Base-by-base conservation (phyloP, 2,113 vertebrate species). In the Daubentonia madagascariensis region DNA sequence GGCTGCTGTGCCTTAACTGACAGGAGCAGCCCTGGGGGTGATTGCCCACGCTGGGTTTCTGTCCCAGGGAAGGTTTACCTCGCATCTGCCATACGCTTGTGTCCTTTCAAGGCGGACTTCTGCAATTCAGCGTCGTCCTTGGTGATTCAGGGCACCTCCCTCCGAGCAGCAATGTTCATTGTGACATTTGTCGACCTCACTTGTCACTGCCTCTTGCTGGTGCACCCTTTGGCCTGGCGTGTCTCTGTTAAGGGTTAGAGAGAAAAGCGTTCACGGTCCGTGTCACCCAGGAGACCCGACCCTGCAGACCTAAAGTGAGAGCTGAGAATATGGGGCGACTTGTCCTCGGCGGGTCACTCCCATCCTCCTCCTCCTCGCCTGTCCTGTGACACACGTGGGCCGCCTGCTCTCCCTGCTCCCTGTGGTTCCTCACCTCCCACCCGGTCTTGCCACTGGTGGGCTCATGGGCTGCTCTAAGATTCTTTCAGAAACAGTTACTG, bases 321-420 rank as follows among this genome's bases (percentile, higher is more conserved):
- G n/a, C 40, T 68, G 8, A 48, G 20, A 28, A 40, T 13, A 6
- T 6, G 87, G 20, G 45, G 12, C 5, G 8, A 30, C 57, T 8
- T 35, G 70, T 43, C 52, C 37, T 6, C 1, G 2, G 61, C n/a
- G 59, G 28, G 50, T 12, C 57, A 25, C 13, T 25, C 16, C 86
- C 16, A 3, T 23, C 72, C 1, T 63, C 50, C 1, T 63, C 50
- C 2, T 37, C 57, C 8, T 45, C 0, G 8, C 11, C 45, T 18
- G 1, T 8, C 20, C 85, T 59, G 35, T 3, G 3, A 16, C 0
- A 0, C 28, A 50, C 28, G 20, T 6, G 0, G 11, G 11, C 28
- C 6, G 1, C 25, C 0, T 9, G 37, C 40, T 88, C 22, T 35
- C 67, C 9, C n/a, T 54, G 83, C 37, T 32, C 37, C 37, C 8